Base-by-base conservation (phyloP, 2,113 vertebrate species). In the Cryptotis parvus region DNA sequence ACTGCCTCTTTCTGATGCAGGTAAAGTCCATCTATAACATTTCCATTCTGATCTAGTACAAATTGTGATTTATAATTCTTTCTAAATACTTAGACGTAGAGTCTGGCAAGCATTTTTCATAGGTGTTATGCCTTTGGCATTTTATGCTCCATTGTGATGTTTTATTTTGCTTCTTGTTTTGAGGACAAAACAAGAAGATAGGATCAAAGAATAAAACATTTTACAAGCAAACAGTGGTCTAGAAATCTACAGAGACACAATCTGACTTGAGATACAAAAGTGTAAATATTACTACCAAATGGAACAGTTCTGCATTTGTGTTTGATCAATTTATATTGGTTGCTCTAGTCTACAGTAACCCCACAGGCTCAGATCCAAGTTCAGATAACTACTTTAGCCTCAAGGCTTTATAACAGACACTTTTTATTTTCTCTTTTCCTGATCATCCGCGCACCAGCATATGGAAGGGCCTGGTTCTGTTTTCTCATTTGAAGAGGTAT, bases 381-480 rank as follows among this genome's bases (percentile, higher is more conserved):
- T 70, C 87, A 79, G 91, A 96, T 84, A 85, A 95, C 95, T 91
- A 92, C 87, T 1, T 33, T 86, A 87, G 89, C 92, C 76, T 94
- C 58, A 91, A 94, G 86, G 93, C 84, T 10, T 92, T 92, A 43
- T 86, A 91, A 94, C 76, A 89, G 93, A 89, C n/a, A 88, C n/a
- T 31, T 2, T 66, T 33, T 39, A 26, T 73, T 43, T 43, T 31
- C 24, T 37, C 39, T 72, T 94, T 95, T 93, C 43, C 35, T 65
- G 39, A 90, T 85, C 95, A 95, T 97, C 98, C 97, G 97, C 87
- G 95, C 97, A 97, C 97, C 98, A 97, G 97, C 98, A 98, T 77
- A 98, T 98, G 97, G 98, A 97, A 97, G 91, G 83, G 82, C 86
- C 88, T 87, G 68, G 94, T 81, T 80, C 84, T 94, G 96, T 92